Evolutionary conservation across 2,113 vertebrate genomes (phyloP), one percentile per base, ranked within the genome.

Genomic region (Psittacara wagleri): DNA sequence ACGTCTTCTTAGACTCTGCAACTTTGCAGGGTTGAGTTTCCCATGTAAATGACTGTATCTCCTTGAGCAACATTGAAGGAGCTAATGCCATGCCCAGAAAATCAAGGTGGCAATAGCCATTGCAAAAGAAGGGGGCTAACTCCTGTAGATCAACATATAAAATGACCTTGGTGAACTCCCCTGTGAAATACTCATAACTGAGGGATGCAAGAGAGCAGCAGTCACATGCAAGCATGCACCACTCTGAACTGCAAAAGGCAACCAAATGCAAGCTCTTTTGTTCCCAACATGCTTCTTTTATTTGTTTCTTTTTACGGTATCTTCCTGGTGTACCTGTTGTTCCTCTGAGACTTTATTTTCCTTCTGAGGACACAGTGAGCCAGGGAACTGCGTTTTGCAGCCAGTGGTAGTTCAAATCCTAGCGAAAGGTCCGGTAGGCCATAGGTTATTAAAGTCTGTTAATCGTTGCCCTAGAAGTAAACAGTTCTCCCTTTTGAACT

Each of bases 11-110:
- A 81, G 54, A 35, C 15, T 27, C 49, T 73, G 61, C 77, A 33
- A 81, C 2, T 49, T 77, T 18, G 7, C 20, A 83, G 44, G 15
- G 13, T 35, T 93, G 39, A 35, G 22, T 74, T 89, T 89, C 54
- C 23, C 44, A 5, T 1, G 0, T 57, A 62, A 57, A 55, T 62
- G 1, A 22, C 57, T n/a, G 0, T 13, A n/a, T 11, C 9, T 48
- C 48, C 72, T 48, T 35, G 33, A 55, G 19, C 5, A 28, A 3
- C 12, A 66, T 3, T 16, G 49, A 66, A 25, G 16, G 27, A 55
- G 25, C 49, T 57, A 57, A 86, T 44, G 29, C 17, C 31, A 2
- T 13, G 12, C 17, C 29, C 74, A 62, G 41, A 78, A 78, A 84
- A 41, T 18, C 51, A 33, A 57, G 59, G 18, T n/a, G 13, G 2